These are phyloP conservation scores for Drosophila differens DNA, from an alignment of 2,888 invertebrate genomes.

Conservation along the genomic window DNA sequence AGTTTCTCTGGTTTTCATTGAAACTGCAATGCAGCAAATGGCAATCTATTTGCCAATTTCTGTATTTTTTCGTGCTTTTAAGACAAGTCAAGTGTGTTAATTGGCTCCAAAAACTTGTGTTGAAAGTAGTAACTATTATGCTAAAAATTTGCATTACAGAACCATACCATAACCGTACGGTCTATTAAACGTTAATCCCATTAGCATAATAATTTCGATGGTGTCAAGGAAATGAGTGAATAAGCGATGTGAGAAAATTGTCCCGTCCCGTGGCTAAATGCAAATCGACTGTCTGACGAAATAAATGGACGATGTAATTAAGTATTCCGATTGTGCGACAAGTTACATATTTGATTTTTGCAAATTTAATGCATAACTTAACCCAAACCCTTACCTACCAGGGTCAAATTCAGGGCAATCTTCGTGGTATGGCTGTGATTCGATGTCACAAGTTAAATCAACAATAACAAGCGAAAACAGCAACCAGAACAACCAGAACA, in stretches of 20 bases:
- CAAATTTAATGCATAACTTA: conserved; percentile 61
- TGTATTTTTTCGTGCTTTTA: neutral
- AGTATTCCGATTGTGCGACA: conserved; percentile 64
- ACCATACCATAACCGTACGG: neutral
- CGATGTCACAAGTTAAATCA: conserved; percentile 70
- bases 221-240: conserved; percentile 21
- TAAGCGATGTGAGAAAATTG: conserved; percentile 19
- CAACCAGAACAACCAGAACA: conserved; percentile 21
- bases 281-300: conserved; percentile 40
- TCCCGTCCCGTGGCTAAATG: conserved; percentile 27
- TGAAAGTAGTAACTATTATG: neutral
- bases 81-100: neutral
- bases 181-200: conserved; percentile 11
- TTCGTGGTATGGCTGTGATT: conserved; percentile 56
- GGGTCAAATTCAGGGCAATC: conserved; percentile 34
- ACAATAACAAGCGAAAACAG: conserved; percentile 56
- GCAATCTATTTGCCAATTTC: conserved; percentile 9
- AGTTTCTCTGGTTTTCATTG: conserved; percentile 26
- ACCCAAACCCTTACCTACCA: conserved; percentile 15
- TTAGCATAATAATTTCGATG: conserved; percentile 20
- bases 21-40: neutral
- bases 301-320: conserved; percentile 65
- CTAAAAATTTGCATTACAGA: neutral
- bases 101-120: neutral
- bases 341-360: conserved; percentile 63